Base-by-base conservation (phyloP, 2,113 vertebrate species). In the Rhea pennata region DNA sequence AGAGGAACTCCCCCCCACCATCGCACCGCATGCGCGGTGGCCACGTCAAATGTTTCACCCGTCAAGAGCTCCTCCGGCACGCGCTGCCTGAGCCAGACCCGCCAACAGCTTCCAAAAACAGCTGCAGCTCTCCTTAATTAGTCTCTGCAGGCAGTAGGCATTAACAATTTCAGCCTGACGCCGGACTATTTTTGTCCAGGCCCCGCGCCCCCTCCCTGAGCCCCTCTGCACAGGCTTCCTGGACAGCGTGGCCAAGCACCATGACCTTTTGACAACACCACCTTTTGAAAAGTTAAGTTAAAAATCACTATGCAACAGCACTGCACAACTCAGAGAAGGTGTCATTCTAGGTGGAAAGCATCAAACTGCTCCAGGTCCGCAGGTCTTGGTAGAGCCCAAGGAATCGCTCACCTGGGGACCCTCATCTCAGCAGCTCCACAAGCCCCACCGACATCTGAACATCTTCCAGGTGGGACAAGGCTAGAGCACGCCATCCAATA, bases 111-210 rank as follows among this genome's bases (percentile, higher is more conserved):
- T 90, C 97, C 92, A 46, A 88, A 96, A 93, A 40, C 97, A 97
- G 95, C 95, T 96, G 96, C 88, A 91, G 96, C 87, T 90, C 86
- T 92, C 90, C 90, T 90, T 97, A 96, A 97, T 95, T 95, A 91
- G 94, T 92, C 96, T 95, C 97, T 26, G n/a, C 3, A 39, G 96
- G 95, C 93, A 74, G 74, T 3, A 6, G 91, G 95, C 50, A 75
- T 89, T 97, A 93, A 94, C 44, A 74, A 96, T 83, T 84, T 76
- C 96, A 64, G 87, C 44, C 87, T 29, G 88, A 91, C 64, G 94
- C 31, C 46, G 9, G 53, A 89, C 84, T 88, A 5, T 83, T 94
- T 74, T 27, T 31, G 91, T 58, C 67, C 1, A 39, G 88, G 56
- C 46, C 50, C 73, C 15, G 1, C 15, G 1, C 5, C 4, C 51